A percentile compares a stretch with the other conserved stretches of the same genome.
Evolutionary conservation across 30 jellyfish, hydroid and myxozoan genomes (phyloP).

Genomic region (Cassiopea xamachana): DNA sequence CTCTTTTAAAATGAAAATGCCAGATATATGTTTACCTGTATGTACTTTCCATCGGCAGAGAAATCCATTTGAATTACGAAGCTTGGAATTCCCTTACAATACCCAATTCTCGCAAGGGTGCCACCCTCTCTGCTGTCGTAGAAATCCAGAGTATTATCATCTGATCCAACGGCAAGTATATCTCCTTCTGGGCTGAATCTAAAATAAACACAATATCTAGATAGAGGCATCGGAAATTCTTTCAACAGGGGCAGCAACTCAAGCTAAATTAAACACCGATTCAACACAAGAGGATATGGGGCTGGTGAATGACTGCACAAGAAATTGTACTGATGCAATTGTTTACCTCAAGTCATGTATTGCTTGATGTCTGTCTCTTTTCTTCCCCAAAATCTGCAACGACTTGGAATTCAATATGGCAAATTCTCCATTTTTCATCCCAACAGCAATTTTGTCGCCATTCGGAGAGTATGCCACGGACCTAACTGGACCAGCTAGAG

Average conservation of each 20-base stretch:
- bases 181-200: conserved; percentile 91
- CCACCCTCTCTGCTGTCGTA: conserved; percentile 84
- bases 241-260: too few relatives aligned
- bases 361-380: conserved; percentile 86
- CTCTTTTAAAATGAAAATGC: not conserved
- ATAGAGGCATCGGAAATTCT: not conserved
- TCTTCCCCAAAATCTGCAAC: conserved; percentile 80
- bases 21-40: conserved; percentile 67
- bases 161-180: conserved; percentile 91
- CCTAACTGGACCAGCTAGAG: conserved; percentile 78
- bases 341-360: conserved; percentile 82
- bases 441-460: conserved; percentile 89
- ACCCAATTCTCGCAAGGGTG: conserved; percentile 84
- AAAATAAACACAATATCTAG: not conserved
- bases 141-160: conserved; percentile 90
- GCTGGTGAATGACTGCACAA: not conserved
- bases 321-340: not conserved
- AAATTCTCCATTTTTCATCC: conserved; percentile 93
- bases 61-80: conserved; percentile 87
- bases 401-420: conserved; percentile 67
- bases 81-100: conserved; percentile 92
- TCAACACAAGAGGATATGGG: not conserved
- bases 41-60: conserved; percentile 84
- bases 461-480: conserved; percentile 84
- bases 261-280: too few relatives aligned